Conservation (phyloP, 2,113 vertebrate genomes). For the Carassius gibelio region DNA sequence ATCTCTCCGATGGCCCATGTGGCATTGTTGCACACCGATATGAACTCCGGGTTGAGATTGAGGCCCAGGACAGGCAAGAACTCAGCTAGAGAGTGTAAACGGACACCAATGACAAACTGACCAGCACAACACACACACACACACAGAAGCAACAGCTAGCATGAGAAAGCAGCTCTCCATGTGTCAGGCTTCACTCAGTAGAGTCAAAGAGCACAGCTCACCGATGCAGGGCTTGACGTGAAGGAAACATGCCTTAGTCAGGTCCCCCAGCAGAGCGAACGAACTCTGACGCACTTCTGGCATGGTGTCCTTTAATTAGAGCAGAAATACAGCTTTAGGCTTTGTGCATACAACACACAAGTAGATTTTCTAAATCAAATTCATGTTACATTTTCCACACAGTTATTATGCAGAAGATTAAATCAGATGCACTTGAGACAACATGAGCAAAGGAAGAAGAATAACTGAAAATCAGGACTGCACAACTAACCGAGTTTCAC, state of each 20-base stretch:
- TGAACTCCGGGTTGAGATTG: slow-evolving; percentile 95
- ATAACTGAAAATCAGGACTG: too few relatives aligned
- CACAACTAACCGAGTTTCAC: too few relatives aligned
- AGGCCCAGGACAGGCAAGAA: slow-evolving; percentile 96
- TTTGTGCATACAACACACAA: background rate
- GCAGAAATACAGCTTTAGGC: background rate
- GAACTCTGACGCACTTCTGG: slow-evolving; percentile 95
- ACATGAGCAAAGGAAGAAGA: too few relatives aligned
- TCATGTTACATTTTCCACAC: too few relatives aligned
- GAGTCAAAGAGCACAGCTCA: slow-evolving; percentile 61
- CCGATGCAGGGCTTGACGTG: slow-evolving; percentile 95
- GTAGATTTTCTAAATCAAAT: background rate
- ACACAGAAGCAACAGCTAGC: background rate
- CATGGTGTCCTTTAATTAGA: slow-evolving; percentile 85
- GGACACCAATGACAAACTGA: slow-evolving; percentile 27
- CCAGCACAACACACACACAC: background rate
- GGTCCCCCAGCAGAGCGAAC: slow-evolving; percentile 90
- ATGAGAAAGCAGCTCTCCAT: slow-evolving; percentile 9
- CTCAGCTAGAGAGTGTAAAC: slow-evolving; percentile 76
- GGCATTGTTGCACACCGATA: slow-evolving; percentile 95
- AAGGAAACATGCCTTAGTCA: slow-evolving; percentile 96
- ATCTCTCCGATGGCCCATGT: slow-evolving; percentile 98
- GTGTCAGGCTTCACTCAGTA: slow-evolving; percentile 4
- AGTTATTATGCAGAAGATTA: too few relatives aligned
- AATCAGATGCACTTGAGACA: too few relatives aligned